Percentiles rank a stretch among this genome's conserved stretches.
These are phyloP conservation scores for Helicoverpa armigera DNA, from an alignment of 1,140 invertebrate species.

Conservation along the genomic window DNA sequence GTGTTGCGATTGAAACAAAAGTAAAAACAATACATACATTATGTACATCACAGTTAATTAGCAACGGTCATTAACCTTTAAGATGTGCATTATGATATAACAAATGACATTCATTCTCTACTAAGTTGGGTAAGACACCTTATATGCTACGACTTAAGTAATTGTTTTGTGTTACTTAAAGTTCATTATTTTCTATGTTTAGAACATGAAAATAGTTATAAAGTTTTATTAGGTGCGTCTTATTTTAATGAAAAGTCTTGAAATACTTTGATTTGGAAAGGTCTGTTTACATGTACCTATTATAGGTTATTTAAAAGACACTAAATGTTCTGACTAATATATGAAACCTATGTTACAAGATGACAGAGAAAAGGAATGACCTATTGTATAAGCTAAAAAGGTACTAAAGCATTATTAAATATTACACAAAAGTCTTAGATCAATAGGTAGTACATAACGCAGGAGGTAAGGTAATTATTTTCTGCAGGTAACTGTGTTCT, in stretches of 20 bases:
- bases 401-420: too few species aligned
- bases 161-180: background rate
- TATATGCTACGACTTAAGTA: background rate
- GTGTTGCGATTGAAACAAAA: background rate
- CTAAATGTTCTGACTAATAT: too few species aligned
- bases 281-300: too few species aligned
- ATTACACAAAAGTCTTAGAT: too few species aligned
- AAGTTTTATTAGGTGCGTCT: background rate
- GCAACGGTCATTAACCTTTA: conserved; percentile 19
- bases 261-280: background rate
- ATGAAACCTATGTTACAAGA: too few species aligned
- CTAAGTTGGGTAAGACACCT: background rate
- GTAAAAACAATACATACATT: background rate
- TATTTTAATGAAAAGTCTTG: background rate
- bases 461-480: too few species aligned
- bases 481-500: too few species aligned
- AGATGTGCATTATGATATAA: conserved; percentile 6
- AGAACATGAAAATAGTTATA: background rate
- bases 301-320: too few species aligned
- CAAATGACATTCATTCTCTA: background rate
- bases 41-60: conserved; percentile 4
- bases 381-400: too few species aligned
- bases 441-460: too few species aligned
- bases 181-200: conserved; percentile 7
- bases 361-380: too few species aligned